Evolutionary conservation across 2,113 vertebrate species (phyloP), one percentile per base, ranked within the genome.

Genomic region (Syngnathoides biaculeatus): DNA sequence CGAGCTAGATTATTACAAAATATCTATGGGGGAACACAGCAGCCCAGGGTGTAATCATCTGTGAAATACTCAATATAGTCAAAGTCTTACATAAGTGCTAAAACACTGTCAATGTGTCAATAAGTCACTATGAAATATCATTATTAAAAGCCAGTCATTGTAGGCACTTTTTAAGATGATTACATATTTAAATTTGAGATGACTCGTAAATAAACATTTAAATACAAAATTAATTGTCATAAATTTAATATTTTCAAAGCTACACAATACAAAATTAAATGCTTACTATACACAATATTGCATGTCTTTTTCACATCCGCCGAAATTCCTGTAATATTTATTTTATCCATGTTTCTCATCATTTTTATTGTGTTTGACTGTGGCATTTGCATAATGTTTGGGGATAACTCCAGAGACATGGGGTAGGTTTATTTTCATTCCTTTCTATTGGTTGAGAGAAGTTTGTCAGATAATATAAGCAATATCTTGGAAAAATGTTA

Each of bases 401-500:
- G 22, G 17, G 8, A n/a, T 42, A 61, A 61, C 24, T 24, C 24
- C 53, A 56, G 12, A 27, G 22, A 55, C 13, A 13, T 30, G 26
- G 13, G 26, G 26, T 56, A 27, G 15, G 45, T 48, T 19, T 12
- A 26, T 64, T 48, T 47, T 48, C 10, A 35, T 22, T 52, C 39
- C 10, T 42, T 22, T 61, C 40, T 6, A 40, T 60, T 68, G 57
- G 14, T n/a, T 69, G 17, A 68, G 13, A 56, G n/a, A 24, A 24
- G 30, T 5, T 8, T 19, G 6, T 71, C 12, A 70, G 27, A 56
- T 39, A 19, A 0, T 64, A 66, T 40, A 15, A 15, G 5, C 19
- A 62, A 73, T 62, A 67, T 64, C 63, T 60, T 71, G 48, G 42
- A 30, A 35, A 56, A 26, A 35, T 71, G 20, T 55, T 60, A 27